Percentiles rank a stretch among this genome's conserved stretches.
These are phyloP conservation scores for Poecile montanus DNA, from an alignment of 2,797 vertebrate species.

Conservation along the genomic window DNA sequence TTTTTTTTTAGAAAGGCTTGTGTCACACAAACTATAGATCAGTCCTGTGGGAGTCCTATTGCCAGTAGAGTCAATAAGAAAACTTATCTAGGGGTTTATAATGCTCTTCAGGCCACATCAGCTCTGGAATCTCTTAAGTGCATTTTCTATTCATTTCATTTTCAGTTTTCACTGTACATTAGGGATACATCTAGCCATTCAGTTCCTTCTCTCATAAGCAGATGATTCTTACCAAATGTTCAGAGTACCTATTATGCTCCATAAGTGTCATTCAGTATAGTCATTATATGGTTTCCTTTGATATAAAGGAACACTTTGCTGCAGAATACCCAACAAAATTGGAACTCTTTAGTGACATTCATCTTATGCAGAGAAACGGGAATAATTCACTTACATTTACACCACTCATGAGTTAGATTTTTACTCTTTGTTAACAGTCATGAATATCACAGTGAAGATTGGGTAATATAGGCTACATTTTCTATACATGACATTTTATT, in stretches of 20 bases:
- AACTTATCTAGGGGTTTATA: not conserved
- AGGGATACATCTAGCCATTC: not conserved
- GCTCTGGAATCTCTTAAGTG: not conserved
- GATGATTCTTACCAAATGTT: constrained; percentile 34
- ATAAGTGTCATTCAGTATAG: not conserved
- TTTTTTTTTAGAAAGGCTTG: not conserved
- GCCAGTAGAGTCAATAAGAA: not conserved
- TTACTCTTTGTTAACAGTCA: not conserved
- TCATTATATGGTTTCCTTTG: not conserved
- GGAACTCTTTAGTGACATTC: not conserved
- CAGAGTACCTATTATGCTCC: not conserved
- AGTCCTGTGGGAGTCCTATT: not conserved
- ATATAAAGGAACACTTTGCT: constrained; percentile 17
- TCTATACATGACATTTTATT: not conserved
- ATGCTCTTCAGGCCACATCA: not conserved
- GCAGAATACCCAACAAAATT: not conserved
- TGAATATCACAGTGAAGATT: not conserved
- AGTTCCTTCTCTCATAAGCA: not conserved
- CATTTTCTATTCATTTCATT: constrained; percentile 31
- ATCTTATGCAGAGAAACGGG: not conserved
- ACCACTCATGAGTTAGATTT: constrained; percentile 4
- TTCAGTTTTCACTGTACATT: not conserved
- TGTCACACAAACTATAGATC: not conserved
- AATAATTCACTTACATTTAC: constrained; percentile 26
- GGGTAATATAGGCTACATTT: not conserved